phyloP scores from a whole-genome alignment of 2,113 vertebrate genomes.

The Leucoraja erinaceus region DNA sequence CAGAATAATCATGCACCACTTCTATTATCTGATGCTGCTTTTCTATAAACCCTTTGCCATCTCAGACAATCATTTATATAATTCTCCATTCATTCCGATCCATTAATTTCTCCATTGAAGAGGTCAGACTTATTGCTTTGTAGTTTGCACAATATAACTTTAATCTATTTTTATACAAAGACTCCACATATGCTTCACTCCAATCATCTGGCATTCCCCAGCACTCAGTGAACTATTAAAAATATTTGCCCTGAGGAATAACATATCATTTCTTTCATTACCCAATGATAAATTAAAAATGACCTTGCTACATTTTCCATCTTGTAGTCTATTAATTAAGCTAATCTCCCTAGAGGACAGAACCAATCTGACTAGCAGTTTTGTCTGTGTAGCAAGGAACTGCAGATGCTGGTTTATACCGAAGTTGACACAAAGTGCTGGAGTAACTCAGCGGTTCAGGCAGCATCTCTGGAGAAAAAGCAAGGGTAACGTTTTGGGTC shows the following conservation, averaged over 20 bases:
- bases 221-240: slow-evolving; percentile 11
- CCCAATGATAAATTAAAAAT: neutral
- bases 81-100: neutral
- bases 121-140: too few species aligned
- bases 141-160: neutral
- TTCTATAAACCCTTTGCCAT: neutral
- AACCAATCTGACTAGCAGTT: neutral
- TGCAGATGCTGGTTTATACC: too few species aligned
- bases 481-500: too few species aligned
- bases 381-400: neutral
- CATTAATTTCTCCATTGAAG: neutral
- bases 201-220: neutral
- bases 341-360: neutral
- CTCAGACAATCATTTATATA: neutral
- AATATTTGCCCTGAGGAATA: neutral
- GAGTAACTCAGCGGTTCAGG: too few species aligned
- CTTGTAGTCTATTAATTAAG: neutral
- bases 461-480: too few species aligned
- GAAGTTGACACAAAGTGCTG: too few species aligned
- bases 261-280: neutral
- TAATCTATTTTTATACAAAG: slow-evolving; percentile 19
- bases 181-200: neutral
- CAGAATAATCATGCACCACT: neutral
- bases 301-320: neutral
- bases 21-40: neutral